Evolutionary conservation across 2,113 vertebrate genomes (phyloP).

Genomic region (Turnix velox): DNA sequence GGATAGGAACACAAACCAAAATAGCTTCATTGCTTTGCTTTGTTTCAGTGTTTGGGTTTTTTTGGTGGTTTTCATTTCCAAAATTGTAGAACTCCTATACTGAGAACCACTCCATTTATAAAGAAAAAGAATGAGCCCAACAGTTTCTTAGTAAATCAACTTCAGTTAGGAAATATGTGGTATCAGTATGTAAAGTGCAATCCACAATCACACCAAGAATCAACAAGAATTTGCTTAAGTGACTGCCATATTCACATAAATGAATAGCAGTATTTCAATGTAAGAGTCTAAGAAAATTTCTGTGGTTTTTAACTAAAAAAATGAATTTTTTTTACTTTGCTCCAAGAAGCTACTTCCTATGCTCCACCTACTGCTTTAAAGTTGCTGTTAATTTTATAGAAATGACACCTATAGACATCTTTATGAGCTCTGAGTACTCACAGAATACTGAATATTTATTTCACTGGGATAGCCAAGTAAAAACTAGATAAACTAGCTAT

Average conservation of each 20-base stretch:
- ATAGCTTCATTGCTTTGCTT: background rate
- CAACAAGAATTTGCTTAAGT: background rate
- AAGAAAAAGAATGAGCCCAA: background rate
- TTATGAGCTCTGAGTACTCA: background rate
- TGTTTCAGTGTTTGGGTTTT: too few relatives aligned
- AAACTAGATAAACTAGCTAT: background rate
- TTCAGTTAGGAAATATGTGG: background rate
- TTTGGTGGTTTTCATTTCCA: background rate
- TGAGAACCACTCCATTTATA: background rate
- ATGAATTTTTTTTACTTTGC: background rate
- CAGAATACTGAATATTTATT: background rate
- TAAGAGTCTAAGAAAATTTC: background rate
- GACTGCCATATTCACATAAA: background rate
- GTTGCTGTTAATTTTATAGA: background rate
- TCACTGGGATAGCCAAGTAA: background rate
- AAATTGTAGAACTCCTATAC: background rate
- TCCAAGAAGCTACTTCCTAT: background rate
- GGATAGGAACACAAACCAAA: background rate
- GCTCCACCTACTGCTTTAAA: background rate
- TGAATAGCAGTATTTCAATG: background rate
- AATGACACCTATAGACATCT: accelerated
- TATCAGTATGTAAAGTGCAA: background rate
- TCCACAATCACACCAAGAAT: background rate
- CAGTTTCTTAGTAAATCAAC: background rate
- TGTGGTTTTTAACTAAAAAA: background rate